phyloP scores from a whole-genome alignment of 1,140 invertebrate genomes.

The Diplogasteroides magnus region DNA sequence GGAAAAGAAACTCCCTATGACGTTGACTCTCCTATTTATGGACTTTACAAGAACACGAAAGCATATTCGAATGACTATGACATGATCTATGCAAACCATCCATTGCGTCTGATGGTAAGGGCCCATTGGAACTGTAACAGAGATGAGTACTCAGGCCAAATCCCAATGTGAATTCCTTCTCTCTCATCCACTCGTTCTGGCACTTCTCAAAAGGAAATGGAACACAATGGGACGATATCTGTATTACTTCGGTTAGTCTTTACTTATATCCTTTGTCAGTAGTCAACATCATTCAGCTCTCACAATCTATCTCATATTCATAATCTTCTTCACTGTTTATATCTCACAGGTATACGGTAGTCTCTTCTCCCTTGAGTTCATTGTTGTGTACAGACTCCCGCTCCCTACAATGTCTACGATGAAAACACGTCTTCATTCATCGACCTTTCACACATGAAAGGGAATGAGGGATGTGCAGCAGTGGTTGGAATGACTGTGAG shows the following conservation, averaged over 20 bases:
- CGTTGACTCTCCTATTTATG: too few relatives aligned
- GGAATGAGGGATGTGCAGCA: too few relatives aligned
- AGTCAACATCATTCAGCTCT: slow-evolving; percentile 48
- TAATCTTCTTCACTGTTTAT: slow-evolving; percentile 59
- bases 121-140: background rate
- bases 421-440: too few relatives aligned
- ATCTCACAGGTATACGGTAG: slow-evolving; percentile 39
- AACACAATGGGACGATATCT: slow-evolving; percentile 58
- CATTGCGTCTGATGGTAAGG: slow-evolving; percentile 61
- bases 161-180: slow-evolving; percentile 56
- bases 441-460: too few relatives aligned
- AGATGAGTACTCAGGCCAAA: slow-evolving; percentile 1
- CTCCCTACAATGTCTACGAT: slow-evolving; percentile 44
- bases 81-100: slow-evolving; percentile 60
- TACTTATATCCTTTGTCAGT: background rate
- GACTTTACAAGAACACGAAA: slow-evolving; percentile 37
- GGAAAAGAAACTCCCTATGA: too few relatives aligned
- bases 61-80: slow-evolving; percentile 56
- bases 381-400: slow-evolving; percentile 39
- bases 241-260: slow-evolving; percentile 57
- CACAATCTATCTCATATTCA: slow-evolving; percentile 58
- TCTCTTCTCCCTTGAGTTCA: background rate
- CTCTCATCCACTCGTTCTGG: slow-evolving; percentile 59
- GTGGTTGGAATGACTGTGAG: too few relatives aligned
- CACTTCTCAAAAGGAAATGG: slow-evolving; percentile 61